Base-by-base conservation (phyloP, 92 coral and sea anemone genomes). In the Parazoanthus atlanticus region DNA sequence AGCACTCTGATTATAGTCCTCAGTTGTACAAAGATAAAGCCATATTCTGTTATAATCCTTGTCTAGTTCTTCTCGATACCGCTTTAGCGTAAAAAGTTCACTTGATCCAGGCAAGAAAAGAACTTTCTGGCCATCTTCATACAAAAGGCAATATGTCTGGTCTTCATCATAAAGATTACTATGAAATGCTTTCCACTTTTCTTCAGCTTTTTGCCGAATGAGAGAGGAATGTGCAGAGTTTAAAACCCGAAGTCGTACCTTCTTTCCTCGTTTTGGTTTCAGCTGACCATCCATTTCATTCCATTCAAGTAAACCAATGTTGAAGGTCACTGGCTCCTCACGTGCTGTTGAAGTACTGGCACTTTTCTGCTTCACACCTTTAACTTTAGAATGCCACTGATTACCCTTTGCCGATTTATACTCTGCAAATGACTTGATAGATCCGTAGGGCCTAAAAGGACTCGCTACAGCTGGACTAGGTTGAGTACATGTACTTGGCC, bases 191-290 rank as follows among this genome's bases (percentile, higher is more conserved):
- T 88, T 90, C 95, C 95, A 92, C 80, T 85, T 92, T 65, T 92
- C 87, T 41, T 65, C 75, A 73, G 92, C 91, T 54, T 92, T 84
- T 73, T 21, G 76, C 78, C 82, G 66, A 25, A 92, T 65, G 10
- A 80, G 73, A 38, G 70, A 36, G 66, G 83, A 93, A 19, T 43
- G 30, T 32, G 86, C 65, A 16, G 32, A 21, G 56, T 34, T 32
- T 38, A 91, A 56, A 34, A 75, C 74, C 54, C 76, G 56, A 16
- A 93, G 74, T 32, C 87, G 66, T 33, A 90, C 74, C 84, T 74
- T 93, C 75, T 93, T 93, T 13, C 95, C 95, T 80, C 91, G 36
- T 77, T 78, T 88, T 74, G 93, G 78, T 47, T 88, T 93, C 66
- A 88, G 82, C 81, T 41, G 46, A 26, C 65, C 43, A 15, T 78